Percentiles rank a stretch among this genome's conserved stretches.
Evolutionary conservation across 1,140 invertebrate genomes (phyloP).

Genomic region (Aphelenchoides besseyi): DNA sequence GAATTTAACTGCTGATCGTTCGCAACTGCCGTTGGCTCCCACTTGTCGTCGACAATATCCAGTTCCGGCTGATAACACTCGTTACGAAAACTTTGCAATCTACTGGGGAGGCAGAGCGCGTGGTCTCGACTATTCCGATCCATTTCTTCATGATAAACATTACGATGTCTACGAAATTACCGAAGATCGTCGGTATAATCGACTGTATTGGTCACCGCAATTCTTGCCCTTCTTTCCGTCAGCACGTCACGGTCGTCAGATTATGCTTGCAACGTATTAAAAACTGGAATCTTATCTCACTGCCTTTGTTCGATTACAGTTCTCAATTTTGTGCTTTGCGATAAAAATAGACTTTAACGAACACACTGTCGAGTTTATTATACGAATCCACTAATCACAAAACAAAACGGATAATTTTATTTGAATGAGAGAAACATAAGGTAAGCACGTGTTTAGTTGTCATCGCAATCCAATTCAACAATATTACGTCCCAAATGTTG

Average conservation of each 20-base stretch:
- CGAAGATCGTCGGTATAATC: conserved; percentile 34
- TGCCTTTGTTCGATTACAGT: not conserved
- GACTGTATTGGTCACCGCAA: not conserved
- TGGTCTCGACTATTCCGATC: conserved; percentile 40
- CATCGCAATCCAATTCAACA: conserved; percentile 25
- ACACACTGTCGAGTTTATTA: not conserved
- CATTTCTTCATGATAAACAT: conserved; percentile 33
- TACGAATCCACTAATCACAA: too few species aligned
- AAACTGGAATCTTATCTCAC: not conserved
- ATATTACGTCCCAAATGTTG: conserved; percentile 20
- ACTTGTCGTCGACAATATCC: conserved; percentile 32
- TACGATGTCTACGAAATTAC: conserved; percentile 27
- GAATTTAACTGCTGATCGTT: conserved; percentile 15
- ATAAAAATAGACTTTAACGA: not conserved
- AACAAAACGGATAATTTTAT: not conserved
- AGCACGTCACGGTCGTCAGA: conserved; percentile 38
- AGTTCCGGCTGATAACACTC: conserved; percentile 32
- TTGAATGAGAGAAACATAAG: not conserved
- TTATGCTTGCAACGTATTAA: conserved; percentile 40
- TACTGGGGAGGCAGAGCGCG: conserved; percentile 42
- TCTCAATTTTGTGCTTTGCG: not conserved
- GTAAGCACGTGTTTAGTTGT: not conserved
- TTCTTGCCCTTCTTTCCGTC: not conserved
- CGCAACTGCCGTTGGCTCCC: conserved; percentile 13
- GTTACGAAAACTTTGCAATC: conserved; percentile 39